Percentiles rank a stretch among this genome's conserved stretches.
phyloP scores from a whole-genome alignment of 1,140 invertebrate species.

The Drosophila sp. region DNA sequence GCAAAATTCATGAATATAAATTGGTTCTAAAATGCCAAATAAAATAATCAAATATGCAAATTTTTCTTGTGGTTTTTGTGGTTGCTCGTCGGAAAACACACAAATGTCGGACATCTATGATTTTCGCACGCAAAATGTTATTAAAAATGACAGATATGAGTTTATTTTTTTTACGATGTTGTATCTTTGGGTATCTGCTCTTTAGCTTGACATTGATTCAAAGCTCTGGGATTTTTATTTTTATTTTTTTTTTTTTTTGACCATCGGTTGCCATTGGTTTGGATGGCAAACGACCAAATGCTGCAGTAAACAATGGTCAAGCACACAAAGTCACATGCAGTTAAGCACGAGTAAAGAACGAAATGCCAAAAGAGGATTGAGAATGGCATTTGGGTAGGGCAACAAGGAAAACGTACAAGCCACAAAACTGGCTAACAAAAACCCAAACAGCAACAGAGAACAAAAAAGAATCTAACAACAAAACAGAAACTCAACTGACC shows the following conservation, averaged over 20 bases:
- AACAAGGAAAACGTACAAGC: background rate
- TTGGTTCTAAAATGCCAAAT: conserved; percentile 63
- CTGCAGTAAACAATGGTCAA: conserved; percentile 31
- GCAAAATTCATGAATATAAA: conserved; percentile 74
- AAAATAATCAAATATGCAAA: conserved; percentile 75
- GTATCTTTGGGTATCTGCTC: background rate
- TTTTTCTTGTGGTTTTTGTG: conserved; percentile 32
- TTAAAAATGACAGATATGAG: conserved; percentile 47
- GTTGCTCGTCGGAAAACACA: background rate
- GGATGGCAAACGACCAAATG: conserved; percentile 8
- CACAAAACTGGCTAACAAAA: conserved; percentile 1
- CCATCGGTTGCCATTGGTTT: conserved; percentile 6
- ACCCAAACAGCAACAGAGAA: conserved; percentile 9
- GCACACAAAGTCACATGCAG: conserved; percentile 46
- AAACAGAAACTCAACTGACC: background rate
- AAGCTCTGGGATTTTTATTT: background rate
- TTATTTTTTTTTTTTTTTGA: conserved; percentile 3
- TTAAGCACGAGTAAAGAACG: conserved; percentile 10
- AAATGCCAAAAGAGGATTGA: conserved; percentile 11
- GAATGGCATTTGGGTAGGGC: background rate
- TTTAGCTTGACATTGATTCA: conserved; percentile 6
- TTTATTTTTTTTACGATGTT: background rate
- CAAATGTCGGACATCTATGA: conserved; percentile 13
- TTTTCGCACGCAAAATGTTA: conserved; percentile 53
- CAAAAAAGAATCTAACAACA: too few species aligned